Base-by-base conservation (phyloP, 2,113 vertebrate species). In the Cottus gobio region DNA sequence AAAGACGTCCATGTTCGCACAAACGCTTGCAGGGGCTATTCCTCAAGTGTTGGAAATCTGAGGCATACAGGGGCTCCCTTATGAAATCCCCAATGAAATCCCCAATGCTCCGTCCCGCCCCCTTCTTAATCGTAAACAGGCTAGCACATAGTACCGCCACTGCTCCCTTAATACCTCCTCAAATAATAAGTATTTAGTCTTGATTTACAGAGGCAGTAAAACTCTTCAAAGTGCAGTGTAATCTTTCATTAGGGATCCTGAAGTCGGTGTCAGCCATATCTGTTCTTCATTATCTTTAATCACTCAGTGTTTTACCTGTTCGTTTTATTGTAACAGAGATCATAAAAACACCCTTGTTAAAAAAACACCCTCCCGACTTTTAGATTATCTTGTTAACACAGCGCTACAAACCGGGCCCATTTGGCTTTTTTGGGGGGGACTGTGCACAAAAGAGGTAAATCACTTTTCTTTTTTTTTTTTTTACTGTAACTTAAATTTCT, bases 221-320 rank as follows among this genome's bases (percentile, higher is more conserved):
- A 93, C 86, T 94, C 94, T 96, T 96, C 94, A 95, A 96, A 96
- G 95, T 95, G 92, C 87, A 90, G 92, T 70, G 89, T 95, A 94
- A 95, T 94, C 93, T 96, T 95, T 95, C 92, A 95, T 96, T 94
- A 94, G 93, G 88, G 90, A 95, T 93, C 86, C 85, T 37, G 77
- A 91, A 75, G 89, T 94, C 83, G 85, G 88, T 94, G 93, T 95
- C 87, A 87, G 88, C 71, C 85, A 80, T 94, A 92, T 94, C 94
- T 96, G 95, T 92, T 94, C 90, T 95, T 94, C 93, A 95, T 96
- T 96, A 95, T 85, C 91, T 93, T 94, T 95, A 95, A 95, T 94
- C 93, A 93, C 94, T 92, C 85, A 39, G 75, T 93, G 93, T 95
- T 95, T 95, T 94, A 96, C 94, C 93, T 95, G 90, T 93, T 93